phyloP scores from a whole-genome alignment of 2,113 vertebrate species.

The Lampris incognitus region DNA sequence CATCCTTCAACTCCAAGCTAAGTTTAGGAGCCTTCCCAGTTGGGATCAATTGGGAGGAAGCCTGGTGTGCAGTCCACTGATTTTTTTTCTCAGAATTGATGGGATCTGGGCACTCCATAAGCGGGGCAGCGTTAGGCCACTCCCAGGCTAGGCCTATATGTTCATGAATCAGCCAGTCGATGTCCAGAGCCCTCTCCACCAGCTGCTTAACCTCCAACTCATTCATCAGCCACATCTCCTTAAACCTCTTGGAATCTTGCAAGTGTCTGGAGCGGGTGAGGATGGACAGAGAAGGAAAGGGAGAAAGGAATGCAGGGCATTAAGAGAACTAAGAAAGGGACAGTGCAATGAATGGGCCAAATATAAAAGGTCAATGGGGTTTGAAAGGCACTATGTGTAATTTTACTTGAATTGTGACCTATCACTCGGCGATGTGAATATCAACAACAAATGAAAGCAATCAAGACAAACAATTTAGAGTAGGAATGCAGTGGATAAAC shows the following conservation, averaged over 20 bases:
- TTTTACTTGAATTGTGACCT: too few relatives aligned
- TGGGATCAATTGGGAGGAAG: slow-evolving; percentile 64
- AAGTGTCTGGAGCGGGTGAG: slow-evolving; percentile 76
- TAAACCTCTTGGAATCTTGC: slow-evolving; percentile 74
- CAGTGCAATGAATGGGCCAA: too few relatives aligned
- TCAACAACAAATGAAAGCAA: too few relatives aligned
- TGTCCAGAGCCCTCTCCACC: slow-evolving; percentile 73
- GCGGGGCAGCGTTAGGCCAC: slow-evolving; percentile 61
- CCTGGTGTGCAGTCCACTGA: slow-evolving; percentile 24
- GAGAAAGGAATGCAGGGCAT: background rate
- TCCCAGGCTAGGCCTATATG: slow-evolving; percentile 85
- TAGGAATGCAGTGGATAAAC: too few relatives aligned
- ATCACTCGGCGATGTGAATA: too few relatives aligned
- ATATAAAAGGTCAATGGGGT: too few relatives aligned
- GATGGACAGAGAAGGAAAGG: background rate
- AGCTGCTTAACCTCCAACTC: slow-evolving; percentile 86
- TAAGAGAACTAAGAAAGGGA: too few relatives aligned
- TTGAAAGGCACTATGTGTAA: too few relatives aligned
- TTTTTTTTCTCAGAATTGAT: slow-evolving; percentile 35
- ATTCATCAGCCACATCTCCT: slow-evolving; percentile 86
- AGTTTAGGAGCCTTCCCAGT: background rate
- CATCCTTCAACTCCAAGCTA: slow-evolving; percentile 48
- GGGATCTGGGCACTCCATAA: slow-evolving; percentile 75
- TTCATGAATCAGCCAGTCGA: slow-evolving; percentile 81
- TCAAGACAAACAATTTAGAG: too few relatives aligned